A percentile compares a stretch with the other conserved stretches of the same genome.
Evolutionary conservation across 1,140 invertebrate genomes (phyloP).

Genomic region (Periplaneta americana): DNA sequence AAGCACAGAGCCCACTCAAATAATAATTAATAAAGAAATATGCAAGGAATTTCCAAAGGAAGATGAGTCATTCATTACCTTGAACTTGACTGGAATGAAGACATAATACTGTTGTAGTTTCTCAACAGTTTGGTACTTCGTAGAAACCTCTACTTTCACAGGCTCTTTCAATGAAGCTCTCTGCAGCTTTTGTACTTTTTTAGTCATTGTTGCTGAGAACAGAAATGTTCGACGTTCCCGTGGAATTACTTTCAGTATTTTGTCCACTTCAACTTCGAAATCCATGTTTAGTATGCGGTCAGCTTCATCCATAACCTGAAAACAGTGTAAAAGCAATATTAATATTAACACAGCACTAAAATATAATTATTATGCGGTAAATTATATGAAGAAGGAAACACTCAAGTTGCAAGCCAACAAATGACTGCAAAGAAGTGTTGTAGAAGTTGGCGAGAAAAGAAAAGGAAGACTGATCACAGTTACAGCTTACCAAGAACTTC

Average conservation of each 20-base stretch:
- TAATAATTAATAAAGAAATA: too few relatives aligned
- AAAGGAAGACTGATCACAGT: too few relatives aligned
- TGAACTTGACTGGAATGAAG: conserved; percentile 95
- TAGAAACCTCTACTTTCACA: conserved; percentile 92
- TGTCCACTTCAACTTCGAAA: conserved; percentile 93
- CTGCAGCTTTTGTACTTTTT: conserved; percentile 95
- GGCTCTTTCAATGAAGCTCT: conserved; percentile 89
- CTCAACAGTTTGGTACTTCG: conserved; percentile 97
- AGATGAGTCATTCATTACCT: conserved; percentile 54
- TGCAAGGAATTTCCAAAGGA: too few relatives aligned
- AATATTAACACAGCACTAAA: too few relatives aligned
- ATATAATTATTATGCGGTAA: too few relatives aligned
- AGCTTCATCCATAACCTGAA: conserved; percentile 88
- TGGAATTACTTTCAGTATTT: conserved; percentile 90
- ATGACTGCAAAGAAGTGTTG: too few relatives aligned
- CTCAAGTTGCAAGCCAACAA: too few relatives aligned
- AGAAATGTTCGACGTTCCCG: conserved; percentile 81
- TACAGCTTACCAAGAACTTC: conserved; percentile 70
- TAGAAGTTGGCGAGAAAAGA: too few relatives aligned
- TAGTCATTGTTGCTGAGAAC: conserved; percentile 98
- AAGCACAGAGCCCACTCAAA: too few relatives aligned
- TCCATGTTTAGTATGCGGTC: conserved; percentile 95
- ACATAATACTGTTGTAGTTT: conserved; percentile 93
- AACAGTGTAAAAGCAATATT: background rate
- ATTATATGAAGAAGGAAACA: too few relatives aligned